Evolutionary conservation across 2,113 vertebrate species (phyloP), one percentile per base, ranked within the genome.

Genomic region (Gallinago paraguaiae): DNA sequence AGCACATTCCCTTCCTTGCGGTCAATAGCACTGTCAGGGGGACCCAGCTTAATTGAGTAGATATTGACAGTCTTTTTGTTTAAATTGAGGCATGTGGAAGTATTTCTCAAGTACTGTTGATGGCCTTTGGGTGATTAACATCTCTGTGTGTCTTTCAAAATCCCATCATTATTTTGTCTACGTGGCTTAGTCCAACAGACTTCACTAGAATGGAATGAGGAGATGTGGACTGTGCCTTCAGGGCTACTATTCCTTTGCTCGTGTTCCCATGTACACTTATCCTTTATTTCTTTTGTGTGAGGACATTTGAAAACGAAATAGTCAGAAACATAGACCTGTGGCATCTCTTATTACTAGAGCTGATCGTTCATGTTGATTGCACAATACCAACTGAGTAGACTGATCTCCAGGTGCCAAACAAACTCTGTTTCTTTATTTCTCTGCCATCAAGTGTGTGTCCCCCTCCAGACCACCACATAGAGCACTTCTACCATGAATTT

Each of bases 31-130:
- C 33, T 25, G 39, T 61, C 83, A 87, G 15, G 1, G 83, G 84
- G 74, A 92, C 39, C 56, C 50, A 68, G n/a, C 31, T 91, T 92
- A 93, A 92, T 45, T 87, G 83, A 88, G 51, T 68, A 82, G 53
- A 53, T 88, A 95, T 92, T 69, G 95, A 90, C 3, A 5, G 65
- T 56, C 50, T 48, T 64, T 82, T 88, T 92, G 76, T 86, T 81
- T 65, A 27, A 85, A 68, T 2, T 64, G 39, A 86, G 61, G 17
- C 43, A 76, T 13, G 15, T 37, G 45, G 57, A 93, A 92, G 46
- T 28, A 64, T 82, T 92, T 93, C n/a, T 63, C 43, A 71, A 92
- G 65, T 25, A 78, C 33, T 39, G 39, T 23, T 75, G 70, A 82
- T 76, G 45, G 28, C 18, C 72, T 74, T 71, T 78, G 56, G 57